These are phyloP conservation scores for Ceraclea dissimilis DNA, from an alignment of 2,888 invertebrate species.

Conservation along the genomic window DNA sequence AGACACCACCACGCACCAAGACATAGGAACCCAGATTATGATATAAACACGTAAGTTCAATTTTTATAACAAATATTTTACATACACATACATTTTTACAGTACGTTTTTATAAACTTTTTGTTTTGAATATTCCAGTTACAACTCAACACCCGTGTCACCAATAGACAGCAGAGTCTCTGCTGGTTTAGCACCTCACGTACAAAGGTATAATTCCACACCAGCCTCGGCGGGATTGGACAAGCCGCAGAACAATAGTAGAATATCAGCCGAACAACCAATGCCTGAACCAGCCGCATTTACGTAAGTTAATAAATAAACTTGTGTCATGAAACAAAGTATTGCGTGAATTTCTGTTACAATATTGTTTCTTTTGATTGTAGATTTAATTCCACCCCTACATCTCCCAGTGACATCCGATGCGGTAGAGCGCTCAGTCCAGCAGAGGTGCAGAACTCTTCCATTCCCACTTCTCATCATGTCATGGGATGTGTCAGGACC, in stretches of 20 bases:
- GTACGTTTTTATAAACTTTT: too few relatives aligned
- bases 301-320: constrained; percentile 12
- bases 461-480: constrained; percentile 52
- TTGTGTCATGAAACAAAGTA: not conserved
- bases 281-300: constrained; percentile 29
- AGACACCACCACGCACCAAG: constrained; percentile 47
- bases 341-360: too few relatives aligned
- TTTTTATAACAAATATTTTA: not conserved
- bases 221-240: constrained; percentile 30
- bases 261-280: constrained; percentile 26
- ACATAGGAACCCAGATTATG: constrained; percentile 31
- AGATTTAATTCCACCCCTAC: constrained; percentile 48
- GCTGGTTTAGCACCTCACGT: constrained; percentile 39
- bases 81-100: too few relatives aligned
- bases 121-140: constrained; percentile 35
- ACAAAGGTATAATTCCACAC: constrained; percentile 46
- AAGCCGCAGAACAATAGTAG: constrained; percentile 13
- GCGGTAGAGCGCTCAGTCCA: constrained; percentile 28
- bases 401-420: constrained; percentile 38
- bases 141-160: constrained; percentile 50
- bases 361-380: constrained; percentile 9
- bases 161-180: constrained; percentile 33
- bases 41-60: constrained; percentile 21
- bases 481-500: constrained; percentile 69
- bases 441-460: constrained; percentile 36